phyloP scores from a whole-genome alignment of 2,888 invertebrate genomes.

The Zootermopsis nevadensis region DNA sequence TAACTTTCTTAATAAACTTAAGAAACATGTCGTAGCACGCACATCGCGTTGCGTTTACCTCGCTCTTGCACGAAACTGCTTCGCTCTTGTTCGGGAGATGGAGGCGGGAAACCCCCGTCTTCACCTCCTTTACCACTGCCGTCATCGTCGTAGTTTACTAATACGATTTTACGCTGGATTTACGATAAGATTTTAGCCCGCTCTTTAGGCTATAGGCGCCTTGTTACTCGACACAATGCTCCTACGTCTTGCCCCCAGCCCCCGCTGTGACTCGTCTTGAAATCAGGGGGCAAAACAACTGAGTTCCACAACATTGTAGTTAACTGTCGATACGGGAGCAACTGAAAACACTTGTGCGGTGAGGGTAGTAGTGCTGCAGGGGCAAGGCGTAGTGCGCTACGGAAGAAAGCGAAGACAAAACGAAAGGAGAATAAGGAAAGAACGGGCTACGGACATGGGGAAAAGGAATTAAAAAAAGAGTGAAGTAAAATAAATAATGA shows the following conservation, averaged over 20 bases:
- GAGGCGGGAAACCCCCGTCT: constrained; percentile 13
- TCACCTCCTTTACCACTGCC: constrained; percentile 52
- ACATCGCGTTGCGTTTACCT: not conserved
- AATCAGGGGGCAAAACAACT: constrained; percentile 18
- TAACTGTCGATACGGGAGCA: not conserved
- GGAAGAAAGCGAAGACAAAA: not conserved
- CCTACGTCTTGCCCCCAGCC: constrained; percentile 57
- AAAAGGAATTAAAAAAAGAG: not conserved
- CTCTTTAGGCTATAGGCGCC: constrained; percentile 46
- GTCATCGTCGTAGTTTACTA: constrained; percentile 66
- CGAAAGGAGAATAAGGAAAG: not conserved
- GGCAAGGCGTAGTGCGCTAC: not conserved
- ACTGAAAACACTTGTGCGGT: not conserved
- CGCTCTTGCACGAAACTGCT: not conserved
- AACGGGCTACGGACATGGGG: not conserved
- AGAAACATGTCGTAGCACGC: not conserved
- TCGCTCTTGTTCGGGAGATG: not conserved
- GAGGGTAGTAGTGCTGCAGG: not conserved
- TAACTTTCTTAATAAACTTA: too few species aligned
- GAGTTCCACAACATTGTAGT: not conserved
- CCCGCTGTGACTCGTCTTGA: constrained; percentile 51
- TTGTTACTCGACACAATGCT: constrained; percentile 59
- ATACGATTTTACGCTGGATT: constrained; percentile 77
- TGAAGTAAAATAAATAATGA: not conserved
- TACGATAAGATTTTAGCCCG: constrained; percentile 70